Conservation (phyloP, 1,140 invertebrate genomes). For the Charaxes varanes region DNA sequence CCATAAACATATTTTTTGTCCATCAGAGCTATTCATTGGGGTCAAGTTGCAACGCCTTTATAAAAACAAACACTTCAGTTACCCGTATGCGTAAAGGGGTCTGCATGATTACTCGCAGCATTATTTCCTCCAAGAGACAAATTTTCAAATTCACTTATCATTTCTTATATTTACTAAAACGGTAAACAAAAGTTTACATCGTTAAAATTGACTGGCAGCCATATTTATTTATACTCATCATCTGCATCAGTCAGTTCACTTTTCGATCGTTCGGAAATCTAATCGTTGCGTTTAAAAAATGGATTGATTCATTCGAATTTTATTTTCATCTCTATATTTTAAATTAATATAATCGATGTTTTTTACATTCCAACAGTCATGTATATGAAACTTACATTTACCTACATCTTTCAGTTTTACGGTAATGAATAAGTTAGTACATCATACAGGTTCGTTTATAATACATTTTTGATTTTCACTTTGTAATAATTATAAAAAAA, state of each 20-base stretch:
- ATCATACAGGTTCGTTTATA: too few relatives aligned
- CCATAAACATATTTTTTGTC: slow-evolving; percentile 24
- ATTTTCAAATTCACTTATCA: slow-evolving; percentile 74
- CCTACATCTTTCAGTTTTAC: too few relatives aligned
- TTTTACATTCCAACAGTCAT: too few relatives aligned
- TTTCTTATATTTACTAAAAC: slow-evolving; percentile 60
- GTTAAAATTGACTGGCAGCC: slow-evolving; percentile 58
- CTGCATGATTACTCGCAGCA: slow-evolving; percentile 64
- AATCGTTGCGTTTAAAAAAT: too few relatives aligned
- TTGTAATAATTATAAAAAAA: too few relatives aligned
- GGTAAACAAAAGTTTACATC: slow-evolving; percentile 70
- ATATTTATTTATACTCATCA: slow-evolving; percentile 63
- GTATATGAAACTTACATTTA: too few relatives aligned
- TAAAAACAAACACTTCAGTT: slow-evolving; percentile 25
- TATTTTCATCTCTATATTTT: too few relatives aligned
- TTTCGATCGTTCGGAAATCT: background rate
- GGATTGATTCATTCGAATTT: too few relatives aligned
- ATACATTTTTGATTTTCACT: too few relatives aligned
- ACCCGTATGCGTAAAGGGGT: slow-evolving; percentile 67
- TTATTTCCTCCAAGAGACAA: slow-evolving; percentile 70
- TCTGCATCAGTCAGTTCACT: slow-evolving; percentile 5
- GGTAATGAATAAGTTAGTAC: too few relatives aligned
- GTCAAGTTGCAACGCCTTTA: slow-evolving; percentile 35
- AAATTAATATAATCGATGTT: too few relatives aligned
- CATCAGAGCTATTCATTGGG: slow-evolving; percentile 48